These are phyloP conservation scores for Pseudomugil tenellus DNA, from an alignment of 2,797 vertebrate genomes.

Conservation along the genomic window DNA sequence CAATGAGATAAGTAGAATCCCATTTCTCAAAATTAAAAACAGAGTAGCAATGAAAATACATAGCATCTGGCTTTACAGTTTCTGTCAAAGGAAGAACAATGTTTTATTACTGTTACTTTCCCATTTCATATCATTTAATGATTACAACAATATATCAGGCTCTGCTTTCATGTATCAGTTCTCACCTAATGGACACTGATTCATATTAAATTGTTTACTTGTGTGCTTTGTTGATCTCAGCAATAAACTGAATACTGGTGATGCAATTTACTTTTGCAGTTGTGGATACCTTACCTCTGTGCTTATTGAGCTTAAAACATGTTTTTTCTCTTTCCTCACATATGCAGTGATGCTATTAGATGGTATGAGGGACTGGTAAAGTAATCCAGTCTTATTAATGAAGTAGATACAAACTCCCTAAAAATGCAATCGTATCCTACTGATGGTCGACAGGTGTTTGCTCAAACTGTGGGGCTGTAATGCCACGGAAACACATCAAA, in stretches of 20 bases:
- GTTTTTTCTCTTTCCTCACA: too few species aligned
- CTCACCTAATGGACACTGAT: not conserved
- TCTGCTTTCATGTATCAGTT: not conserved
- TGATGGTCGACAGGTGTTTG: too few species aligned
- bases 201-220: not conserved
- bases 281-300: too few species aligned
- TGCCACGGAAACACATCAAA: too few species aligned
- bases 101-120: conserved; percentile 5
- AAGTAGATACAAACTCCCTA: too few species aligned
- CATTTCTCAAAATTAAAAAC: conserved; percentile 57
- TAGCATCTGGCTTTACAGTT: conserved; percentile 8
- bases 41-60: conserved; percentile 59
- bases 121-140: not conserved
- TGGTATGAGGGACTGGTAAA: too few species aligned
- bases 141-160: not conserved
- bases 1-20: conserved; percentile 64
- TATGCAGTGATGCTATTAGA: too few species aligned
- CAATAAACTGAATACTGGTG: not conserved
- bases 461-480: too few species aligned
- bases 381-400: too few species aligned
- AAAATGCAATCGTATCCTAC: too few species aligned
- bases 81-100: not conserved
- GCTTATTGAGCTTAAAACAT: too few species aligned
- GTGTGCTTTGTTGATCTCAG: not conserved
- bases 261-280: not conserved